Evolutionary conservation across 2,888 invertebrate species (phyloP), one percentile per base, ranked within the genome.

Genomic region (Tupiocoris notatus): DNA sequence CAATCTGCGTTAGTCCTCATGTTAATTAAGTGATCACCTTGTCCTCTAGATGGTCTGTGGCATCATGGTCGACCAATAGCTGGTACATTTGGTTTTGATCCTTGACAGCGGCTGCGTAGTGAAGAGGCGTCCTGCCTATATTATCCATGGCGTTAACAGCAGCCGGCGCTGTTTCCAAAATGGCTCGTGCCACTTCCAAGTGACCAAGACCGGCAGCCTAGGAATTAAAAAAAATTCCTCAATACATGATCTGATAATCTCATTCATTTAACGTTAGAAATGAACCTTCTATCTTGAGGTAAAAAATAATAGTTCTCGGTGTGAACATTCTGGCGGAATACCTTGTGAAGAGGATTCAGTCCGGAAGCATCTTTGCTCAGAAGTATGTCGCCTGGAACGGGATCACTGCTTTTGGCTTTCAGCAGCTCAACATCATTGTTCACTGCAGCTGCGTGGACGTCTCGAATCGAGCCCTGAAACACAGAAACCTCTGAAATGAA

Each of bases 321-420:
- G 54, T 54, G 7, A 12, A 54, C 54, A 54, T 54, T 12, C 9
- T 54, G 9, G 12, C 54, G 12, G 18, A 16, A n/a, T 84, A 91
- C 92, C 88, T 95, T 94, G 83, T 95, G 95, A 82, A 95, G 86
- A n/a, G 92, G 90, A 78, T 92, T 93, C 81, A 95, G 87, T 22
- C 94, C 94, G 83, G 94, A 91, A 17, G 84, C 82, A 82, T 96
- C 95, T 83, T 91, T 90, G 82, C 92, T 90, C 39, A 90, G 89
- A 25, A 94, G 86, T 70, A 93, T 87, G 73, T 91, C 88, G 0
- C 90, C 86, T 0, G 92, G 90, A 6, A 92, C 89, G 0, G 92
- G 91, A 54, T 90, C 89, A 16, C 87, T 88, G 1, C 89, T 86
- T 79, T 88, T 87, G 80, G 88, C 87, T 84, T 89, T 89, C 70